Conservation (phyloP, 2,888 invertebrate species). For the Hoplodrina ambigua region DNA sequence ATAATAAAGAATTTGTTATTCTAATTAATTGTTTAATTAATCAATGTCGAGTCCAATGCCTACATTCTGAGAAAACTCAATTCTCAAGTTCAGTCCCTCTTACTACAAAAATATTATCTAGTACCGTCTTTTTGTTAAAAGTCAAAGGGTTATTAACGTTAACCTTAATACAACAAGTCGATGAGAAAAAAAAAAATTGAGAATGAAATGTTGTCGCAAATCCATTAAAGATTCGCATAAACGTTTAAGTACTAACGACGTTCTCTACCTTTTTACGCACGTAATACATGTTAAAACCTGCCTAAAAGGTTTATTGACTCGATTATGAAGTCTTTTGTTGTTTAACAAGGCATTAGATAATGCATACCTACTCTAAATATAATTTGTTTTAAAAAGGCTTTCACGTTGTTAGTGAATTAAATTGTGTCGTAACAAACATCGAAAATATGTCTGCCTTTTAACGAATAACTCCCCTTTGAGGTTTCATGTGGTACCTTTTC, state of each 20-base stretch:
- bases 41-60: constrained; percentile 26
- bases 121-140: constrained; percentile 6
- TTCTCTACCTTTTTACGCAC: constrained; percentile 69
- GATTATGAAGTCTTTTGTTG: constrained; percentile 68
- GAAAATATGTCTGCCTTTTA: constrained; percentile 40
- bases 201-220: constrained; percentile 47
- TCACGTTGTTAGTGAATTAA: constrained; percentile 43
- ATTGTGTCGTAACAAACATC: constrained; percentile 45
- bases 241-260: constrained; percentile 52
- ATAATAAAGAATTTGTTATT: constrained; percentile 26
- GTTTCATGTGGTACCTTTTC: constrained; percentile 33
- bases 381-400: constrained; percentile 55
- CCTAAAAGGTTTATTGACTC: constrained; percentile 71
- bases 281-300: constrained; percentile 65
- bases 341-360: constrained; percentile 67
- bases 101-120: constrained; percentile 7
- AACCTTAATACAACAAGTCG: constrained; percentile 33
- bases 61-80: constrained; percentile 13
- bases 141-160: constrained; percentile 4
- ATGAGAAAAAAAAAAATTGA: constrained; percentile 36
- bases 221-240: constrained; percentile 53
- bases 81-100: constrained; percentile 16
- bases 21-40: constrained; percentile 39
- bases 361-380: constrained; percentile 48
- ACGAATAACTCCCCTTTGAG: constrained; percentile 30